These are phyloP conservation scores for Melikaiella ostensackeni DNA, from an alignment of 2,888 invertebrate species.

Conservation along the genomic window DNA sequence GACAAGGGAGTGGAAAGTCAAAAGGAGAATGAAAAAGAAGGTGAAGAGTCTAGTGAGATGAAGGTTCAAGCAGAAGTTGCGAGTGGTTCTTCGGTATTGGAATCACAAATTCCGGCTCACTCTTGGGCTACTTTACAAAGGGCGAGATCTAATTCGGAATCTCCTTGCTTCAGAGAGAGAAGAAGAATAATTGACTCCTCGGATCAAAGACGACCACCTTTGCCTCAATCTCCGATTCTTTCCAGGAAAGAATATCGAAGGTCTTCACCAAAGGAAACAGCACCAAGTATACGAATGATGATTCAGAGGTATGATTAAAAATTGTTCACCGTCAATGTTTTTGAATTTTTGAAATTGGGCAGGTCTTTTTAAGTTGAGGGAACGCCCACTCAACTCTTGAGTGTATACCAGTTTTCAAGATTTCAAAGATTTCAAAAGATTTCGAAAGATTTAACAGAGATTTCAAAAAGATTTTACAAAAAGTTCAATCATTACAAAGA, in stretches of 20 bases:
- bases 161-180: slow-evolving; percentile 44
- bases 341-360: not conserved
- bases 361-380: not conserved
- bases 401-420: too few species aligned
- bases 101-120: slow-evolving; percentile 10
- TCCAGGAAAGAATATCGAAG: slow-evolving; percentile 59
- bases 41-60: not conserved
- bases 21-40: slow-evolving; percentile 14
- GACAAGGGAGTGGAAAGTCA: slow-evolving; percentile 36
- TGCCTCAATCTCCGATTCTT: slow-evolving; percentile 33
- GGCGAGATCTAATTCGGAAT: slow-evolving; percentile 57
- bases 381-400: too few species aligned
- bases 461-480: too few species aligned
- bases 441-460: too few species aligned
- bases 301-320: slow-evolving; percentile 81
- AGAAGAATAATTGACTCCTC: not conserved
- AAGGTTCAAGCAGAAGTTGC: not conserved
- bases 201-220: slow-evolving; percentile 12
- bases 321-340: not conserved
- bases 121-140: slow-evolving; percentile 42
- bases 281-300: slow-evolving; percentile 85
- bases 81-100: not conserved
- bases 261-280: slow-evolving; percentile 81
- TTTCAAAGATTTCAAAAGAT: not conserved
- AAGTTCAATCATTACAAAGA: not conserved